Conservation (phyloP, 2,888 invertebrate species). For the Acholoe squamosa region DNA sequence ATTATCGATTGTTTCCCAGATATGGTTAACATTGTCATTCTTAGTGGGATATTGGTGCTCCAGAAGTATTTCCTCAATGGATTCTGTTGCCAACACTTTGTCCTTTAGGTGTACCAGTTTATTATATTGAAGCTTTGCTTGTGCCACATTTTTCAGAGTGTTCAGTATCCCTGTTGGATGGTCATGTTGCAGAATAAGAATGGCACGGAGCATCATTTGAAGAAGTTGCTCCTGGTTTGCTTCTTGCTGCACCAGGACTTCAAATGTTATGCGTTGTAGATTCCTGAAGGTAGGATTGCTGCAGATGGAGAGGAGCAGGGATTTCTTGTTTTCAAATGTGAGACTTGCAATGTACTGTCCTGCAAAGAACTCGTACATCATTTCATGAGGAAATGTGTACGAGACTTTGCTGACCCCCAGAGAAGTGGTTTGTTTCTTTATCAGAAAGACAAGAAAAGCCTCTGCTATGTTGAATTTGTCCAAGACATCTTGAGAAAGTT, state of each 20-base stretch:
- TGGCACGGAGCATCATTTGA: neutral
- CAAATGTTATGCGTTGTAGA: neutral
- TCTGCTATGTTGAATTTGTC: neutral
- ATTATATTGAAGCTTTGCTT: too few relatives aligned
- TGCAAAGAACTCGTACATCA: constrained; percentile 12
- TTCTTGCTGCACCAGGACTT: neutral
- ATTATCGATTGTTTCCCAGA: neutral
- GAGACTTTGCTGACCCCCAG: neutral
- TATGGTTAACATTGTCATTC: neutral
- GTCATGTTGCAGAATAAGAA: neutral
- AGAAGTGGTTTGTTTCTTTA: neutral
- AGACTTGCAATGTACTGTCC: neutral
- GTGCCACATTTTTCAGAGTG: too few relatives aligned
- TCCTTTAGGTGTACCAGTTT: too few relatives aligned
- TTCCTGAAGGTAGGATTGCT: neutral
- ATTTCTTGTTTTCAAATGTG: neutral
- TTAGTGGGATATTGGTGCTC: neutral
- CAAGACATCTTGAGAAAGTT: neutral
- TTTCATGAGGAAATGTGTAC: neutral
- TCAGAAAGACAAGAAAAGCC: neutral
- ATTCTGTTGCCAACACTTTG: neutral
- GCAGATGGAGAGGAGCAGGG: neutral
- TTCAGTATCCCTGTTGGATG: too few relatives aligned
- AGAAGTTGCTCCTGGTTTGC: neutral
- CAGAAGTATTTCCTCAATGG: neutral